Evolutionary conservation across 2,888 invertebrate species (phyloP).

Genomic region (Drosophila macrospina): DNA sequence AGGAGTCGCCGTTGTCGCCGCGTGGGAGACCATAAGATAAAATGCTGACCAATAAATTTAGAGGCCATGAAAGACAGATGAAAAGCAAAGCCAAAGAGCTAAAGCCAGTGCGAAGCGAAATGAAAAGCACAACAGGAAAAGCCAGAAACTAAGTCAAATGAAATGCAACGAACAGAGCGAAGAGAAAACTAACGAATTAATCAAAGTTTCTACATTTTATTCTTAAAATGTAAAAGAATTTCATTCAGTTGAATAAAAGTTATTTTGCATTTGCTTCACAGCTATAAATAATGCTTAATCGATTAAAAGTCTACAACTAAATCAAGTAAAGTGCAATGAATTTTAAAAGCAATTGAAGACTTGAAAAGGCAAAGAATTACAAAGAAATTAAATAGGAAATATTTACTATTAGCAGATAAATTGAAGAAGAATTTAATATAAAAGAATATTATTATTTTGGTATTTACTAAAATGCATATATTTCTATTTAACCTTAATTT

Average conservation of each 20-base stretch:
- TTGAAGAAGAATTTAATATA: neutral
- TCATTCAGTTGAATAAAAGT: too few relatives aligned
- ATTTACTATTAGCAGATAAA: neutral
- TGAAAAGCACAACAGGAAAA: constrained; percentile 47
- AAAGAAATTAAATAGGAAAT: neutral
- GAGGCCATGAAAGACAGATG: constrained; percentile 70
- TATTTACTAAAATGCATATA: too few relatives aligned
- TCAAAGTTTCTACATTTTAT: too few relatives aligned
- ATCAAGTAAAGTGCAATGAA: constrained; percentile 20
- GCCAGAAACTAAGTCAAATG: neutral
- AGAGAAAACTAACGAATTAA: too few relatives aligned
- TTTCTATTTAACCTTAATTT: too few relatives aligned
- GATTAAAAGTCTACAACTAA: neutral
- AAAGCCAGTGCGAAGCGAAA: constrained; percentile 34
- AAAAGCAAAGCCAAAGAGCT: constrained; percentile 39
- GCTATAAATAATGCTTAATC: too few relatives aligned
- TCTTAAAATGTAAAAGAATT: too few relatives aligned
- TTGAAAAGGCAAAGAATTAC: neutral
- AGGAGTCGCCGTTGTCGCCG: constrained; percentile 51
- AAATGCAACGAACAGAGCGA: neutral
- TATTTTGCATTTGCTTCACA: too few relatives aligned
- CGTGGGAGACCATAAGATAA: constrained; percentile 54
- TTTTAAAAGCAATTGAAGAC: constrained; percentile 20
- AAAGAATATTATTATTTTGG: too few relatives aligned
- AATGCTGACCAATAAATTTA: constrained; percentile 78